Evolutionary conservation across 2,113 vertebrate genomes (phyloP), one percentile per base, ranked within the genome.

Genomic region (Protobothrops mucrosquamatus): DNA sequence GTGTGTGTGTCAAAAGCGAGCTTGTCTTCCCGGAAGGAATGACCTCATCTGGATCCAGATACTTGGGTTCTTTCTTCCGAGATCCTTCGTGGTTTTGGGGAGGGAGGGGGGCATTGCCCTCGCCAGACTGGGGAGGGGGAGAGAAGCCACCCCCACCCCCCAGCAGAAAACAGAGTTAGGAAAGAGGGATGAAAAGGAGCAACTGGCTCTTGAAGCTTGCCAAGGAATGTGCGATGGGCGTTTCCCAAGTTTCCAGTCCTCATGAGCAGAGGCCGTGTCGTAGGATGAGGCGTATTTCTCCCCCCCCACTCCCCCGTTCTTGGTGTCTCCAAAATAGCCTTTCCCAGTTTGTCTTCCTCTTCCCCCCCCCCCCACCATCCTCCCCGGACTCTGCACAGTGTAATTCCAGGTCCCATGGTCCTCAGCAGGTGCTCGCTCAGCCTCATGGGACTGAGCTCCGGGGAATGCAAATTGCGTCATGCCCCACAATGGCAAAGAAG

Each of bases 291-390:
- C 7, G 7, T 51, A 9, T 51, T 51, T 51, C 48, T 8, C 8
- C 48, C 48, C 7, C 48, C 48, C 48, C 48, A 0, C 48, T 8
- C 7, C 61, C 29, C 29, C 29, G 11, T 54, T n/a, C 61, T 9
- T 81, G n/a, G 69, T 14, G n/a, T 34, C 6, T 34, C 15, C 69
- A 20, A 74, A 74, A 34, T 20, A 18, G 14, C 2, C 15, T 18
- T 18, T 15, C 64, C 14, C 5, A 2, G 23, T 9, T 59, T 59
- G 57, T n/a, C 26, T 64, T 51, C 48, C 26, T 11, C 61, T n/a
- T 11, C 3, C 26, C 29, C 4, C 11, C 29, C 5, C 61, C 4
- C 3, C 23, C 11, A 0, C 8, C 8, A 7, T 6, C 0, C 48
- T 48, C 1, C 48, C 48, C 48, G 48, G 29, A n/a, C 0, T n/a